A percentile compares a stretch with the other conserved stretches of the same genome.
These are phyloP conservation scores for Phallusia fumigata DNA, from an alignment of 23 tunicate species.

Conservation along the genomic window DNA sequence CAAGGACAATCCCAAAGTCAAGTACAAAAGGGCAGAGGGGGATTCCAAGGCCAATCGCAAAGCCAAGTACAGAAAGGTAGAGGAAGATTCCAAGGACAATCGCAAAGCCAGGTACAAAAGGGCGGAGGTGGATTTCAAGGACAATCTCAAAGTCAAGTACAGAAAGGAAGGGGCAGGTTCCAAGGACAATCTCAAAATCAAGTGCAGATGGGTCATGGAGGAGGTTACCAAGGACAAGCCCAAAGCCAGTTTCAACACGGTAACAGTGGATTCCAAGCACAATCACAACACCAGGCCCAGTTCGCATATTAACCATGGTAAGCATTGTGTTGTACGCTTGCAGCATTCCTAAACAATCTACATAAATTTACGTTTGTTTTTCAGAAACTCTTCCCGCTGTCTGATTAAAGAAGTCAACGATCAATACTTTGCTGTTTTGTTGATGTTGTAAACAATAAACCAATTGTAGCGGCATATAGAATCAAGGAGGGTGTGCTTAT, in stretches of 20 bases:
- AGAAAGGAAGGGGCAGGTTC: constrained; percentile 20
- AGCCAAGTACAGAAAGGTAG: constrained; percentile 17
- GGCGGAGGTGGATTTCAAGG: constrained; percentile 9
- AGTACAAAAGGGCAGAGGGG: constrained; percentile 18
- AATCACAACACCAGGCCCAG: constrained; percentile 17
- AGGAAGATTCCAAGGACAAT: constrained; percentile 14
- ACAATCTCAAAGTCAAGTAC: constrained; percentile 24
- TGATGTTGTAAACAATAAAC: too few species aligned
- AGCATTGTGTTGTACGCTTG: too few species aligned
- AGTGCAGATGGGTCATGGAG: not conserved
- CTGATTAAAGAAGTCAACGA: too few species aligned
- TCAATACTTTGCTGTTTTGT: too few species aligned
- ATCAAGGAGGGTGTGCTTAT: too few species aligned
- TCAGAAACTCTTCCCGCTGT: too few species aligned
- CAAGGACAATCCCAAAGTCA: constrained; percentile 32
- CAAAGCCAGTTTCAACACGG: constrained; percentile 29
- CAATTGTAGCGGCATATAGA: too few species aligned
- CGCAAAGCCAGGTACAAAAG: constrained; percentile 24
- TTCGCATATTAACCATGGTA: not conserved
- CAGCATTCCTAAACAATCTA: too few species aligned
- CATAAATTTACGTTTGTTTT: too few species aligned
- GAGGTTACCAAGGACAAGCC: constrained; percentile 35
- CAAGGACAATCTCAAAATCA: constrained; percentile 18
- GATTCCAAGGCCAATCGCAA: constrained; percentile 26
- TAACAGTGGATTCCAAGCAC: constrained; percentile 6